phyloP scores from a whole-genome alignment of 2,113 vertebrate species.

The Halcyon senegalensis region DNA sequence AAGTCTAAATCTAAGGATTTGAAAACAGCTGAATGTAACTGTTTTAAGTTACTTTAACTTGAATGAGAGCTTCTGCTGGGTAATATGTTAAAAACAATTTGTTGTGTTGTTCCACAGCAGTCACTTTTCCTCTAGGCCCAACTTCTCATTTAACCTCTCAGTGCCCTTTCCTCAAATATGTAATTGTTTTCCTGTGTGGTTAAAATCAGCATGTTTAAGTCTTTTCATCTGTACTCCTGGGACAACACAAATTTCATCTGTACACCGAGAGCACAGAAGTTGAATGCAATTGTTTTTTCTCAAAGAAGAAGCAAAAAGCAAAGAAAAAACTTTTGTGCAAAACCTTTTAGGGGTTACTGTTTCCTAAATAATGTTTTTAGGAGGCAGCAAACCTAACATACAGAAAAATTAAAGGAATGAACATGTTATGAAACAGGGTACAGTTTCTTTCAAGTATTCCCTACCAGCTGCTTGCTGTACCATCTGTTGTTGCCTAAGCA shows the following conservation, averaged over 20 bases:
- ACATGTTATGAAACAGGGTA: slow-evolving; percentile 19
- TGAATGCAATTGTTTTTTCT: not conserved
- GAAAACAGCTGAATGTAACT: slow-evolving; percentile 11
- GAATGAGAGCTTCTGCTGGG: slow-evolving; percentile 21
- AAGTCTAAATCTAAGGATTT: slow-evolving; percentile 13
- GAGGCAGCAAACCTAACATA: not conserved
- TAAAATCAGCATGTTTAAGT: slow-evolving; percentile 50
- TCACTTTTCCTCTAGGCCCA: slow-evolving; percentile 41
- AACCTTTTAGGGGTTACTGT: not conserved
- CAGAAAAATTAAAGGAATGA: slow-evolving; percentile 34
- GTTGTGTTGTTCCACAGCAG: slow-evolving; percentile 31
- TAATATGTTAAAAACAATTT: slow-evolving; percentile 32
- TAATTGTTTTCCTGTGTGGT: slow-evolving; percentile 68
- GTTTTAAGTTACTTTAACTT: slow-evolving; percentile 3
- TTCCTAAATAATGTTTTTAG: not conserved
- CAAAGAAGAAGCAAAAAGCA: not conserved
- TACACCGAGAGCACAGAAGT: not conserved
- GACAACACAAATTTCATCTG: slow-evolving; percentile 33
- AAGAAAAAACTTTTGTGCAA: not conserved
- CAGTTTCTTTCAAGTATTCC: slow-evolving; percentile 48
- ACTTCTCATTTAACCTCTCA: slow-evolving; percentile 55
- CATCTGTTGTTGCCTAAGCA: slow-evolving; percentile 78
- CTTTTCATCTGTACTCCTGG: slow-evolving; percentile 50
- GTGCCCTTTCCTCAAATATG: slow-evolving; percentile 57
- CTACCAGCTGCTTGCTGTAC: slow-evolving; percentile 74